Base-by-base conservation (phyloP, 2,113 vertebrate species). In the Ibidorhyncha struthersii region DNA sequence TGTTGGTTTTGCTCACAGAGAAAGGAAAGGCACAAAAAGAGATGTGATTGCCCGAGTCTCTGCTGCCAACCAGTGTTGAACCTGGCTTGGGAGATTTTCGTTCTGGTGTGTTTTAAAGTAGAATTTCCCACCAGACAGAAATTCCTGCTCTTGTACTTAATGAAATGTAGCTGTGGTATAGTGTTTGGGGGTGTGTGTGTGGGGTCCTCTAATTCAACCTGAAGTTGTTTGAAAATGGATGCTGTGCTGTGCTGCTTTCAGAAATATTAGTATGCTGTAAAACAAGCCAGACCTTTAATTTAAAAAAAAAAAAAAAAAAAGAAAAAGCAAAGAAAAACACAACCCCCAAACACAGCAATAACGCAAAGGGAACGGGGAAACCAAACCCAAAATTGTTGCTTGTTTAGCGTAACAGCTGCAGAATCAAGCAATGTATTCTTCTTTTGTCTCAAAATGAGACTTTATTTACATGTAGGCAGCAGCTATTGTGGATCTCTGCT, bases 141-240 rank as follows among this genome's bases (percentile, higher is more conserved):
- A 52, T 88, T 72, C 26, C 73, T 69, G 49, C 36, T 85, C 26
- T 80, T 3, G 3, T 38, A n/a, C 29, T 86, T 74, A 56, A 83
- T 76, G 66, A 86, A 92, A 36, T 61, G 22, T 70, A 43, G 14
- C 43, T 88, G 29, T 69, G 63, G 22, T 38, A 14, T 25, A 69
- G 12, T 38, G 16, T 88, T 56, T 45, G 21, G 19, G 22, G n/a
- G n/a, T n/a, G n/a, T n/a, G n/a, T n/a, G n/a, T n/a, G n/a, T n/a
- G n/a, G 21, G 19, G 22, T 76, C 38, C 12, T 87, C 17, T 63
- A 55, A 53, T 73, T 95, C 81, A 76, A 29, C 69, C 47, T 82
- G 78, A 89, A 90, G 43, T 58, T 79, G 14, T 85, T 95, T 95
- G 49, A 94, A 82, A 93, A 77, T 86, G 84, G 74, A 36, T 84